Evolutionary conservation across 64 coral and sea anemone genomes (phyloP).

Genomic region (Pachyseris speciosa): DNA sequence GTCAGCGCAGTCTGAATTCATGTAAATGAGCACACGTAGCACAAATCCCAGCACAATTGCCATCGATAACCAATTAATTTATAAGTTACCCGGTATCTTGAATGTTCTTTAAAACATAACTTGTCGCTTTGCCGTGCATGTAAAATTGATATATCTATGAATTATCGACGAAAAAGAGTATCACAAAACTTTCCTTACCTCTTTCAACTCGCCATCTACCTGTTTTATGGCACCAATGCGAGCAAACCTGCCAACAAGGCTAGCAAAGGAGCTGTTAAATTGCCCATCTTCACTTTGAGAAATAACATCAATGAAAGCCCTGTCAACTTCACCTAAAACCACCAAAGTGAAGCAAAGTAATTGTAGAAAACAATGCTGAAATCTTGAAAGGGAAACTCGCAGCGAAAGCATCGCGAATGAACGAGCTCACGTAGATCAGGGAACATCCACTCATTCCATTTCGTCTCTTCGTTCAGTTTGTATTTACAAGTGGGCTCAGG

Average conservation of each 20-base stretch:
- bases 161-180: background rate
- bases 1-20: too few relatives aligned
- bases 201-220: slow-evolving; percentile 17
- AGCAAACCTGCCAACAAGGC: slow-evolving; percentile 12
- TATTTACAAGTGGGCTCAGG: background rate
- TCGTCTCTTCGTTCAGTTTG: background rate
- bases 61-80: too few relatives aligned
- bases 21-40: too few relatives aligned
- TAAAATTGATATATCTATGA: background rate
- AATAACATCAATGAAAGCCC: slow-evolving; percentile 27
- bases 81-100: too few relatives aligned
- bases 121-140: too few relatives aligned
- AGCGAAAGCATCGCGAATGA: slow-evolving; percentile 13
- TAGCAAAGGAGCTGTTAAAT: slow-evolving; percentile 10
- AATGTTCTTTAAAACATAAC: too few relatives aligned
- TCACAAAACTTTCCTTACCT: background rate
- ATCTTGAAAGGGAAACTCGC: slow-evolving; percentile 27
- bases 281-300: slow-evolving; percentile 23
- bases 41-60: too few relatives aligned
- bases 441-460: background rate
- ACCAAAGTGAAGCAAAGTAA: slow-evolving; percentile 15
- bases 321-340: slow-evolving; percentile 39
- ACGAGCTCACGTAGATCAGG: too few relatives aligned
- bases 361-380: background rate
- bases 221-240: slow-evolving; percentile 28